Evolutionary conservation across 2,113 vertebrate species (phyloP).

Genomic region (Boulengeromyrus knoepffleri): DNA sequence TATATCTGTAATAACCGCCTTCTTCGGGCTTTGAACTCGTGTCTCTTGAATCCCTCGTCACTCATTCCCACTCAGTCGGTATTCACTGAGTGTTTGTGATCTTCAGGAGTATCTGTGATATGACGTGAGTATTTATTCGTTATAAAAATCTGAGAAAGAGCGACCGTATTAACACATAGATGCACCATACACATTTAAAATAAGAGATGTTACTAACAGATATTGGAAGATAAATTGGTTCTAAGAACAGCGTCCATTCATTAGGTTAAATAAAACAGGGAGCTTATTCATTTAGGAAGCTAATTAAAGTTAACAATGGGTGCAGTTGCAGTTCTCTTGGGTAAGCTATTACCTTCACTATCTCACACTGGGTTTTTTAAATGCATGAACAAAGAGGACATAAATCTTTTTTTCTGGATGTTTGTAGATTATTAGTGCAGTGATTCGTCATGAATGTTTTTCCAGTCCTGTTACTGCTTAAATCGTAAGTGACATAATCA

Average conservation of each 20-base stretch:
- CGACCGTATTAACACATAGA: neutral
- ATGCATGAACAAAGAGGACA: neutral
- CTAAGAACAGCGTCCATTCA: conserved; percentile 11
- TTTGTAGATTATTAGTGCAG: neutral
- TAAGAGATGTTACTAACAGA: conserved; percentile 14
- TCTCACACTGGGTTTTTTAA: neutral
- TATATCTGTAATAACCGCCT: conserved; percentile 3
- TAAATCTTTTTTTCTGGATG: conserved; percentile 17
- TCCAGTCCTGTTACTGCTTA: neutral
- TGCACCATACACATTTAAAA: neutral
- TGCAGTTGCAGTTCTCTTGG: neutral
- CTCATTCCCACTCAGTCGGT: neutral
- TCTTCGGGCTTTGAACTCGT: neutral
- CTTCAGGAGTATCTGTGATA: neutral
- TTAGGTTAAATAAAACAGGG: conserved; percentile 9
- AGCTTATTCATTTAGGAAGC: conserved; percentile 5
- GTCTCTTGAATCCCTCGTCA: neutral
- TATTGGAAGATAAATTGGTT: conserved; percentile 8
- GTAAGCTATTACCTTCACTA: neutral
- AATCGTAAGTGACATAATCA: neutral
- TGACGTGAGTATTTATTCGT: neutral
- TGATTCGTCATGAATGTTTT: neutral
- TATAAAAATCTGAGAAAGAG: neutral
- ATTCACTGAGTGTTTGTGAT: neutral
- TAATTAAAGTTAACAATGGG: conserved; percentile 21